These are phyloP conservation scores for Melanotaenia pygmaea DNA, from an alignment of 2,797 vertebrate genomes.

Conservation along the genomic window DNA sequence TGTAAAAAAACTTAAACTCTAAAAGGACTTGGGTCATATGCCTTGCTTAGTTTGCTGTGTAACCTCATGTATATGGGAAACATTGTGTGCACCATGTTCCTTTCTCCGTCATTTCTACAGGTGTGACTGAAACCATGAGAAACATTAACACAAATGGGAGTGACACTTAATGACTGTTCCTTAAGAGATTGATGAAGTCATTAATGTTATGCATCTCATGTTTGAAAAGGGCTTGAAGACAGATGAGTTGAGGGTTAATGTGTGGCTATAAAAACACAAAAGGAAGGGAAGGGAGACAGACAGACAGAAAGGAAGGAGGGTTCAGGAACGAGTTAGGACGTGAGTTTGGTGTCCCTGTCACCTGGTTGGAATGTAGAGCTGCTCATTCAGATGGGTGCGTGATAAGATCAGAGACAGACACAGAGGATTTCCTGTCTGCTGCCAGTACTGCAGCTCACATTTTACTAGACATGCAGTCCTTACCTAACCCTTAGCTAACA, in stretches of 20 bases:
- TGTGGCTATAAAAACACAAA: slow-evolving; percentile 47
- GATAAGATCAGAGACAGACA: slow-evolving; percentile 77
- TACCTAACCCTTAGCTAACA: slow-evolving; percentile 10
- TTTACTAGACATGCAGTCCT: slow-evolving; percentile 31
- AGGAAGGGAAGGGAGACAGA: slow-evolving; percentile 30
- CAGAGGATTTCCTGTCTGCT: slow-evolving; percentile 73
- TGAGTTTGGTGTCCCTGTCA: slow-evolving; percentile 75
- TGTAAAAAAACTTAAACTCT: not conserved
- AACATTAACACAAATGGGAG: not conserved
- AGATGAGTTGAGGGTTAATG: slow-evolving; percentile 33
- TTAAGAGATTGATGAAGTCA: not conserved
- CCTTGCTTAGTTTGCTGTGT: not conserved
- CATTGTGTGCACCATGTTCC: not conserved
- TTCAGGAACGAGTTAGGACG: slow-evolving; percentile 67
- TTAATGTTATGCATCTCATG: not conserved
- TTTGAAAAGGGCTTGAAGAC: slow-evolving; percentile 13
- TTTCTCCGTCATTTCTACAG: no score
- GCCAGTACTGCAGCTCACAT: slow-evolving; percentile 24
- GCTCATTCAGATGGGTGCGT: slow-evolving; percentile 53
- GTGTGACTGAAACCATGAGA: not conserved
- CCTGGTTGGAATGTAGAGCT: slow-evolving; percentile 78
- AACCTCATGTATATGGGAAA: not conserved
- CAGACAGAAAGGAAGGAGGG: slow-evolving; percentile 52
- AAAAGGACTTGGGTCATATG: not conserved
- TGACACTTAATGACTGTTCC: not conserved